Base-by-base conservation (phyloP, 2,888 invertebrate species). In the Andrena haemorrhoa region DNA sequence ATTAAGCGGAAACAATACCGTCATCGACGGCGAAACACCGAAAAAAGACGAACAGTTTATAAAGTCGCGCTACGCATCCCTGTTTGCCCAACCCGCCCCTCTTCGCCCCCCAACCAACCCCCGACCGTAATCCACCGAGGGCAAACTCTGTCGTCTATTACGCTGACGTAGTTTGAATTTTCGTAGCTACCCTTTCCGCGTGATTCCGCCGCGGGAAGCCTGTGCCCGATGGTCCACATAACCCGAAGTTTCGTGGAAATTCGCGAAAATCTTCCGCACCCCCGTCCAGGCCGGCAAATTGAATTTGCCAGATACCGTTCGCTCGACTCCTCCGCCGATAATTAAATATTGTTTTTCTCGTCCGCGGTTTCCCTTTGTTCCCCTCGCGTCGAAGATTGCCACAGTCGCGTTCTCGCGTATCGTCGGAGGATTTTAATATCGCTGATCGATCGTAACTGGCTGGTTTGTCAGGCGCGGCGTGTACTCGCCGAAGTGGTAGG, bases 81-180 rank as follows among this genome's bases (percentile, higher is more conserved):
- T 68, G 51, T 80, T 75, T 70, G 70, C 68, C 10, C 23, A 71
- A 47, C 66, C 47, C 41, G 26, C 23, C 60, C 23, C 20, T 10
- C 29, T 41, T 53, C 4, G 23, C 8, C 16, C 16, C 23, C 10
- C 16, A 2, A 23, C 33, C 12, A 16, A 4, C 16, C 47, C 8
- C 60, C 60, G 56, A 73, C 31, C 56, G 68, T 72, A 75, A 79
- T 83, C 72, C 79, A 75, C 82, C 61, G 47, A 53, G 23, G 68
- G 65, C 72, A 71, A 75, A 70, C 83, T 58, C 79, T 70, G 63
- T 64, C 79, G 70, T 79, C 75, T 83, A 75, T 77, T 84, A 80
- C 84, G 80, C 75, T 84, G 77, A 84, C 75, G 80, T 75, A 83
- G 84, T 77, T 77, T 53, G 75, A 69, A 84, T 84, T 79, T 84